Percentiles rank a stretch among this genome's conserved stretches.
Conservation (phyloP, 2,113 vertebrate species). For the Tragelaphus strepsiceros region DNA sequence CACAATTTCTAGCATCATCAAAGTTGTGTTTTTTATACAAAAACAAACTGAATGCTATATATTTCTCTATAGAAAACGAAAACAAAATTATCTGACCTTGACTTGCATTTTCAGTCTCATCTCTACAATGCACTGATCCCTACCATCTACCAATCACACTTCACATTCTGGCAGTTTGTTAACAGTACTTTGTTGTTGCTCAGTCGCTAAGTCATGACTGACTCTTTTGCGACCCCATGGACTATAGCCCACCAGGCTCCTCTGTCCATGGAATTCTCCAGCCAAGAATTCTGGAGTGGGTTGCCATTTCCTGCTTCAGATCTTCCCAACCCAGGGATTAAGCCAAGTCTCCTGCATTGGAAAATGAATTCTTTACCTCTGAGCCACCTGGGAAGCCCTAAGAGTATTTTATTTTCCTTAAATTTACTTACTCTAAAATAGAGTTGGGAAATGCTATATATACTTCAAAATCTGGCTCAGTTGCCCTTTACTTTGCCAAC, state of each 20-base stretch:
- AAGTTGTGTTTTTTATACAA: not conserved
- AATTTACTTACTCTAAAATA: not conserved
- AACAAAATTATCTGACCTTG: not conserved
- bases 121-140: not conserved
- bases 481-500: not conserved
- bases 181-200: not conserved
- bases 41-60: not conserved
- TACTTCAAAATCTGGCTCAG: not conserved
- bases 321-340: not conserved
- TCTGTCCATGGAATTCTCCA: not conserved
- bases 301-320: not conserved
- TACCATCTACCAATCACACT: not conserved
- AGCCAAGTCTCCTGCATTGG: not conserved
- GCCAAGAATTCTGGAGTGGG: not conserved
- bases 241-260: not conserved
- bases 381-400: not conserved
- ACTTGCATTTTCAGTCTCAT: not conserved
- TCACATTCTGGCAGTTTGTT: not conserved
- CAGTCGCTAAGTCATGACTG: accelerated
- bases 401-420: not conserved
- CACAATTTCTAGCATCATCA: not conserved
- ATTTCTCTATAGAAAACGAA: not conserved
- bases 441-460: not conserved
- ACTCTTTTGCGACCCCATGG: not conserved
- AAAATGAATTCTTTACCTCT: not conserved